These are phyloP conservation scores for Lottia scabra DNA, from an alignment of 2,888 invertebrate species.

Conservation along the genomic window DNA sequence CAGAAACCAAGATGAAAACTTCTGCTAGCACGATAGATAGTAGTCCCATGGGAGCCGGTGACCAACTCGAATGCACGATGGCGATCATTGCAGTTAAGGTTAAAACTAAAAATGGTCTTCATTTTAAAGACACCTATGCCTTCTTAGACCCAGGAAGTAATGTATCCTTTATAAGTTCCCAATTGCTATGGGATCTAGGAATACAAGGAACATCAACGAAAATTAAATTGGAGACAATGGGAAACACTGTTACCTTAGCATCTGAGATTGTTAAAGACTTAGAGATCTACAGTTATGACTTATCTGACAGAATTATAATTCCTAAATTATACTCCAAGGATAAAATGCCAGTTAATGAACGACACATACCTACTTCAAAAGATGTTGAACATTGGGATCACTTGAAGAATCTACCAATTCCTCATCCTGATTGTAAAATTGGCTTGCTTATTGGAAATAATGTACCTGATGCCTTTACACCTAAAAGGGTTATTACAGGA, in stretches of 20 bases:
- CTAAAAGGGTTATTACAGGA: neutral
- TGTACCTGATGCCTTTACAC: conserved; percentile 1
- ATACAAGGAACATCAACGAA: neutral
- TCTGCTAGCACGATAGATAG: too few relatives aligned
- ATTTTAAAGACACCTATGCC: neutral
- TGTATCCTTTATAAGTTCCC: neutral
- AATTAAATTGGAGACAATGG: conserved; percentile 1
- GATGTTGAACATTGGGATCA: conserved; percentile 7
- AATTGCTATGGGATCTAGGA: neutral
- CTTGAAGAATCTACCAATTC: conserved; percentile 4
- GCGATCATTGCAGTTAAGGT: too few relatives aligned
- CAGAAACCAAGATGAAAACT: too few relatives aligned
- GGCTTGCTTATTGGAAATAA: conserved; percentile 10
- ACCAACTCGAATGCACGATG: too few relatives aligned
- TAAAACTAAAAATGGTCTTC: too few relatives aligned
- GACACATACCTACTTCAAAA: neutral
- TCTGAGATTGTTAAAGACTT: neutral
- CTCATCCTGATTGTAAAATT: neutral
- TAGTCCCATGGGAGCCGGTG: too few relatives aligned
- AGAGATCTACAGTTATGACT: neutral
- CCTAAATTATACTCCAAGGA: neutral
- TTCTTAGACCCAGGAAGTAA: conserved; percentile 5
- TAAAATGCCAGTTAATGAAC: neutral
- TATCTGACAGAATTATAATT: neutral
- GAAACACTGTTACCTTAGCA: neutral